Base-by-base conservation (phyloP, 2,113 vertebrate species). In the Scophthalmus maximus region DNA sequence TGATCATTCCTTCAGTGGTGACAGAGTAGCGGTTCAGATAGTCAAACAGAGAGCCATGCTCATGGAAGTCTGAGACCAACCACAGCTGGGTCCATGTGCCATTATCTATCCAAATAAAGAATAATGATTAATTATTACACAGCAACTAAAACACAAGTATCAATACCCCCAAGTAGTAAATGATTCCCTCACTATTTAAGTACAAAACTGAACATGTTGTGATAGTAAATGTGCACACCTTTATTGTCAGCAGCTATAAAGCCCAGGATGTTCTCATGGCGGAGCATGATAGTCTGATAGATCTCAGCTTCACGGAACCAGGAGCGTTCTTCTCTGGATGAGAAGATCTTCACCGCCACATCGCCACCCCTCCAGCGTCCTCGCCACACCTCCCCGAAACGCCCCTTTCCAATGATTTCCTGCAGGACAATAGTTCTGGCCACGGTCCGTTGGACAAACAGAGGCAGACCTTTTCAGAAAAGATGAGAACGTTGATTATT, bases 241-340 rank as follows among this genome's bases (percentile, higher is more conserved):
- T 98, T 98, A 86, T 99, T 99, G 78, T 99, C 97, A 0, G 97
- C 97, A 0, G 97, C 97, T 3, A 99, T 98, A 9, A 99, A 98
- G 0, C 97, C 97, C 64, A 98, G 91, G 78, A 99, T 99, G 89
- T 98, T 98, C 78, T 99, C 97, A 0, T 99, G 97, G 0, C 97
- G 93, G 61, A 98, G 89, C 97, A 99, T 99, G 18, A 98, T 96
- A 0, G 97, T 99, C 49, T 99, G 97, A 47, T 99, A 99, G 17
- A 99, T 99, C 73, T 99, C 97, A 0, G 97, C 97, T 44, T 98
- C 97, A 62, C 97, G 94, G 88, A 98, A 99, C 97, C 97, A 99
- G 15, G 97, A 98, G 0, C 97, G 95, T 11, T 99, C 97, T 87
- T 99, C 97, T 0, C 97, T 94, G 0, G 97, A 99, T 0, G 97